Evolutionary conservation across 2,113 vertebrate genomes (phyloP), one percentile per base, ranked within the genome.

Genomic region (Crotalus helleri): DNA sequence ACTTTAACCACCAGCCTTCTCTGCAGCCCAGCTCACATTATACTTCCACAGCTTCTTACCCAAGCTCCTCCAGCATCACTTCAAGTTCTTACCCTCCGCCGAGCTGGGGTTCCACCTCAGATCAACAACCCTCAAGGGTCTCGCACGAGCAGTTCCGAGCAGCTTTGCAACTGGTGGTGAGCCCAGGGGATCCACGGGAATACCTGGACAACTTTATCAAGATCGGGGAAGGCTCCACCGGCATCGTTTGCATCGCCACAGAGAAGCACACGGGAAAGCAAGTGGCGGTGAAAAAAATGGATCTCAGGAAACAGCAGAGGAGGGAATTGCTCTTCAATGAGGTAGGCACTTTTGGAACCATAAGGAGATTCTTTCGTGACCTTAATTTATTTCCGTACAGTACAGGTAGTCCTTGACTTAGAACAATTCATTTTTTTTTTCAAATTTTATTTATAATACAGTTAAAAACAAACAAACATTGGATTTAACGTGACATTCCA

Each of bases 221-320:
- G 97, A 99, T 99, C 0, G 99, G 99, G 12, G 99, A 99, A 97
- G 99, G 99, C 93, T 99, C 99, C 87, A 99, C 99, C 0, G 99
- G 99, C 3, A 99, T 99, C 0, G 99, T 99, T 88, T 99, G 99
- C 98, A 99, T 99, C 1, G 99, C 99, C 94, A 99, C 98, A 0
- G 99, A 99, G 97, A 99, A 99, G 96, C 99, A 99, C 98, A 99
- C 99, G 0, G 99, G 99, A 23, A 99, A 99, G 95, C 99, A 99
- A 97, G 99, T 99, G 0, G 99, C 99, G 0, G 99, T 99, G 93
- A 99, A 99, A 98, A 99, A 99, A 97, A 99, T 99, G 99, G 99
- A 99, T 97, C 99, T 99, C 93, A 98, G 99, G 93, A 99, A 99
- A 93, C 99, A 99, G 95, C 99, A 99, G 96, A 97, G 99, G 53